Base-by-base conservation (phyloP, 1,140 invertebrate species). In the Chelonus insularis region DNA sequence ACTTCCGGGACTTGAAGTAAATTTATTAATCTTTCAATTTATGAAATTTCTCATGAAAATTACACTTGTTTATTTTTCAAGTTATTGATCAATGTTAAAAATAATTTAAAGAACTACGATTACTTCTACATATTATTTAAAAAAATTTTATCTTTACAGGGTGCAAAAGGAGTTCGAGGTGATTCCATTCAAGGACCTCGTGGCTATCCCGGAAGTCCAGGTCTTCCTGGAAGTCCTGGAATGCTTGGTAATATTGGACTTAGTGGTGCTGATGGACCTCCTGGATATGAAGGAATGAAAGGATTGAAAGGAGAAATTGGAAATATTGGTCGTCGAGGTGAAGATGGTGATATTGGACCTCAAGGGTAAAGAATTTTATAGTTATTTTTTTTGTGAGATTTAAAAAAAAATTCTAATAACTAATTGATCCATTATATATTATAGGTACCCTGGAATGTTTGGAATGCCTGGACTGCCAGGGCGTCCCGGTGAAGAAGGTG, bases 261-360 rank as follows among this genome's bases (percentile, higher is more conserved):
- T 6, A 72, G 60, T 65, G 80, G 78, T 73, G 59, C 67, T 48
- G 72, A 72, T 57, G 83, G 80, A 5, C 29, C 56, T n/a, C 63
- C 71, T 4, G 82, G 79, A 21, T 64, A 74, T n/a, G 61, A 71
- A 7, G 83, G 84, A 14, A 73, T 72, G 59, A 79, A 78, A 51
- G 84, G 84, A 5, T 65, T 72, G 23, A 72, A 76, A 43, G 87
- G 87, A 54, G 78, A 82, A 34, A 72, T 82, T 7, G 87, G 87
- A 36, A 72, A 76, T 7, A 72, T 81, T 32, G 88, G 88, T 36
- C 75, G 77, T 36, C 81, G 81, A 25, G 90, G 90, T 25, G 74
- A 81, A 25, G 77, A 79, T 41, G 89, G 87, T 52, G 81, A 83
- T 29, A 59, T 63, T 1, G 80, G 86, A 1, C 68, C 82, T 36